These are phyloP conservation scores for Stenodera caucasica DNA, from an alignment of 2,888 invertebrate genomes.

Conservation along the genomic window DNA sequence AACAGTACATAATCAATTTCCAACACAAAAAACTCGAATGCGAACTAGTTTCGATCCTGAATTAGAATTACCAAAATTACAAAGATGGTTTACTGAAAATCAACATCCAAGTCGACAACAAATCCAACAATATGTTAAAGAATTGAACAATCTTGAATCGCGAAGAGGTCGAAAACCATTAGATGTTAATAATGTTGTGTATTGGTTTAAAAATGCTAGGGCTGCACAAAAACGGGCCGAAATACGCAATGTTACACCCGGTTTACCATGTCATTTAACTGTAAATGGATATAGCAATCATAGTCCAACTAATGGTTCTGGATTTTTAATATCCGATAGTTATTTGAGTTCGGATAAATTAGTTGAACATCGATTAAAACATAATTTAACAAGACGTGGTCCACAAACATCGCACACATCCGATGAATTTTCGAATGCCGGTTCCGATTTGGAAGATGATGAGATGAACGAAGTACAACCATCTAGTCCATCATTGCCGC, in stretches of 20 bases:
- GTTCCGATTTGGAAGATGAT: slow-evolving; percentile 72
- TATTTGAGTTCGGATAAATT: slow-evolving; percentile 58
- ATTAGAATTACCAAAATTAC: slow-evolving; percentile 91
- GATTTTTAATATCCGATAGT: slow-evolving; percentile 64
- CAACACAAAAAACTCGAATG: slow-evolving; percentile 90
- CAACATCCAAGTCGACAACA: slow-evolving; percentile 97
- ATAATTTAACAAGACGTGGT: slow-evolving; percentile 61
- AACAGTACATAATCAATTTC: slow-evolving; percentile 74
- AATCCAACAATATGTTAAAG: slow-evolving; percentile 93
- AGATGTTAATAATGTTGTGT: slow-evolving; percentile 94
- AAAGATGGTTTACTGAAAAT: slow-evolving; percentile 96
- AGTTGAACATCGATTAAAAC: slow-evolving; percentile 65
- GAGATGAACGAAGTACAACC: slow-evolving; percentile 61
- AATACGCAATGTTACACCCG: slow-evolving; percentile 63
- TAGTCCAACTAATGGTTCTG: slow-evolving; percentile 65
- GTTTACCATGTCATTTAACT: slow-evolving; percentile 64
- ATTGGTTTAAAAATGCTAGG: slow-evolving; percentile 97
- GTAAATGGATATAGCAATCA: slow-evolving; percentile 69
- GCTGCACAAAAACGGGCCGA: slow-evolving; percentile 94
- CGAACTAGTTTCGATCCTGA: slow-evolving; percentile 97
- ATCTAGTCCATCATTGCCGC: slow-evolving; percentile 69
- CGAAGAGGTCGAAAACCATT: slow-evolving; percentile 90
- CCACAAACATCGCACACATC: slow-evolving; percentile 66
- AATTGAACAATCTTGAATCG: slow-evolving; percentile 90
- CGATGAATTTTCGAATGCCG: slow-evolving; percentile 68